Percentiles rank a stretch among this genome's conserved stretches.
Conservation (phyloP, 2,113 vertebrate species). For the Mustela nigripes region DNA sequence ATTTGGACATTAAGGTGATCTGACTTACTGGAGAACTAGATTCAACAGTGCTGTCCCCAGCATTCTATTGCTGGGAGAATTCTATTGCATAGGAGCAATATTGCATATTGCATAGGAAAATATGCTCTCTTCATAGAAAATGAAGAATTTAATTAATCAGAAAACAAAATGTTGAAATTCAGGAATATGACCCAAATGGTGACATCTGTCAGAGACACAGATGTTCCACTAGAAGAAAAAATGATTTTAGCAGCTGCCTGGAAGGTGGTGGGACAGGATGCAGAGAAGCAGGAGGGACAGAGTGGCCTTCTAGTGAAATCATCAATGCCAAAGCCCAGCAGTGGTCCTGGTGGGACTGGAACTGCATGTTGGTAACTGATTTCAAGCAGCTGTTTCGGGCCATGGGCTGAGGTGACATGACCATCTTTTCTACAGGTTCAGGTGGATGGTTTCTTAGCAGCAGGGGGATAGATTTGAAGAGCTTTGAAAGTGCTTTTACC, state of each 20-base stretch:
- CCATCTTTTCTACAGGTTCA: not conserved
- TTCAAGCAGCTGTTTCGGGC: not conserved
- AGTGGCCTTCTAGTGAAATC: conserved; percentile 45
- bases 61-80: not conserved
- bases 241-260: conserved; percentile 53
- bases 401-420: not conserved
- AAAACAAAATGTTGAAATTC: conserved; percentile 68
- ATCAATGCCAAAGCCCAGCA: not conserved
- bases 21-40: not conserved
- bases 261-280: conserved; percentile 50
- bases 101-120: not conserved
- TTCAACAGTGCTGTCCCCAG: not conserved
- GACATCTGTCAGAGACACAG: conserved; percentile 60
- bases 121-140: not conserved
- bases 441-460: not conserved
- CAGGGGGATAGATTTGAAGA: not conserved
- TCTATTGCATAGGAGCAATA: no score
- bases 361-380: not conserved
- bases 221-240: conserved; percentile 46
- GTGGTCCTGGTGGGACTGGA: conserved; percentile 4
- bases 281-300: not conserved
- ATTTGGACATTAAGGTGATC: conserved; percentile 26
- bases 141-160: conserved; percentile 42
- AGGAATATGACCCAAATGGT: conserved; percentile 56
- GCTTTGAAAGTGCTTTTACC: not conserved